Conservation (phyloP, 2,888 invertebrate species). For the Agriopis marginaria region DNA sequence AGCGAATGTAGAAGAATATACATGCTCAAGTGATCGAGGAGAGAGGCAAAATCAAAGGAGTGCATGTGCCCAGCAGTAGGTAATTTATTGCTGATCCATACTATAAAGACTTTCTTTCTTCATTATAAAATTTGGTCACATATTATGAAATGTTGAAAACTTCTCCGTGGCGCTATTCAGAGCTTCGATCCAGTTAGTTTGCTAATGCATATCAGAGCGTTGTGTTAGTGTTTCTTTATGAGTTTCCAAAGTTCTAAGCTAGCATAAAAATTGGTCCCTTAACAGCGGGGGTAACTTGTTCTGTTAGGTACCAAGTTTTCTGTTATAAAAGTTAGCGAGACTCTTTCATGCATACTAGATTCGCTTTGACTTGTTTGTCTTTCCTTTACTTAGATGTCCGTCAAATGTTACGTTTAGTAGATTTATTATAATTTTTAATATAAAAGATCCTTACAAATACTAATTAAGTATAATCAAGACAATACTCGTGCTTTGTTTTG, state of each 20-base stretch:
- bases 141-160: too few species aligned
- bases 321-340: slow-evolving; percentile 1
- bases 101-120: not conserved
- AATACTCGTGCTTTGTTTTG: not conserved
- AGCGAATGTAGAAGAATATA: too few species aligned
- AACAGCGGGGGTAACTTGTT: slow-evolving; percentile 1
- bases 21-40: not conserved
- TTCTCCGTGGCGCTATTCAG: not conserved
- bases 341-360: slow-evolving; percentile 12
- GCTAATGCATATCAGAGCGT: not conserved
- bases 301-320: slow-evolving; percentile 9
- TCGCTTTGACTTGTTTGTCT: slow-evolving; percentile 3
- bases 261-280: slow-evolving; percentile 14
- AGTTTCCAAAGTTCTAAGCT: slow-evolving; percentile 8
- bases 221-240: slow-evolving; percentile 3
- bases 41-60: not conserved
- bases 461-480: not conserved
- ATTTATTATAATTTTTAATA: not conserved
- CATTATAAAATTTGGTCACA: too few species aligned
- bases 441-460: not conserved
- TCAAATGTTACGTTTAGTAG: not conserved
- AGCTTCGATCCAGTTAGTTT: not conserved
- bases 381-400: not conserved
- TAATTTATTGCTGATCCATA: not conserved
- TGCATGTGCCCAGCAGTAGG: not conserved